These are phyloP conservation scores for Drosophila histrio DNA, from an alignment of 2,888 invertebrate species.

Conservation along the genomic window DNA sequence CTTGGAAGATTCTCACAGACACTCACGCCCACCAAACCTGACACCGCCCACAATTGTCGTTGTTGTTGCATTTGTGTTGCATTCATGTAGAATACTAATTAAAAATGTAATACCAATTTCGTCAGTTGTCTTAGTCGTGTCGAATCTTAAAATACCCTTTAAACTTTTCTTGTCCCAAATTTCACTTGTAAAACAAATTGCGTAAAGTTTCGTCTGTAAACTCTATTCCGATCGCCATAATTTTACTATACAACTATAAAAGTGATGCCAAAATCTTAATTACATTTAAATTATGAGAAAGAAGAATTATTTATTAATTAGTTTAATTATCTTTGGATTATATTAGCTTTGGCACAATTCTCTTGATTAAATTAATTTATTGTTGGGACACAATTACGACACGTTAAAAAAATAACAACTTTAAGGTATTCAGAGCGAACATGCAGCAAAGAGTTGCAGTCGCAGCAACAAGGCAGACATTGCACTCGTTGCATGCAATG, in stretches of 20 bases:
- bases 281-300: neutral
- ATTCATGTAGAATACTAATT: slow-evolving; percentile 55
- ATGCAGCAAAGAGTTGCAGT: slow-evolving; percentile 14
- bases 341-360: neutral
- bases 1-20: slow-evolving; percentile 42
- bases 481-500: slow-evolving; percentile 57
- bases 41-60: slow-evolving; percentile 16
- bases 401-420: slow-evolving; percentile 21
- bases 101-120: slow-evolving; percentile 53
- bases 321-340: neutral
- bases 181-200: no score
- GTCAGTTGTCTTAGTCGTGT: neutral
- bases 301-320: neutral
- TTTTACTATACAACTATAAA: no score
- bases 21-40: neutral
- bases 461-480: slow-evolving; percentile 25
- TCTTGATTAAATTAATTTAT: slow-evolving; percentile 2
- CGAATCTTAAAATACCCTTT: slow-evolving; percentile 3
- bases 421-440: slow-evolving; percentile 24
- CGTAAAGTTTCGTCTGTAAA: neutral
- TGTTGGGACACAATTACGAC: slow-evolving; percentile 20
- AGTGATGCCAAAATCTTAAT: no score
- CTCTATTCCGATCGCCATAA: no score
- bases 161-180: neutral
- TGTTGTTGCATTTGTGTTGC: slow-evolving; percentile 17